These are phyloP conservation scores for Acanthaster planci DNA, from an alignment of 35 echinoderm and acorn worm species.

Conservation along the genomic window DNA sequence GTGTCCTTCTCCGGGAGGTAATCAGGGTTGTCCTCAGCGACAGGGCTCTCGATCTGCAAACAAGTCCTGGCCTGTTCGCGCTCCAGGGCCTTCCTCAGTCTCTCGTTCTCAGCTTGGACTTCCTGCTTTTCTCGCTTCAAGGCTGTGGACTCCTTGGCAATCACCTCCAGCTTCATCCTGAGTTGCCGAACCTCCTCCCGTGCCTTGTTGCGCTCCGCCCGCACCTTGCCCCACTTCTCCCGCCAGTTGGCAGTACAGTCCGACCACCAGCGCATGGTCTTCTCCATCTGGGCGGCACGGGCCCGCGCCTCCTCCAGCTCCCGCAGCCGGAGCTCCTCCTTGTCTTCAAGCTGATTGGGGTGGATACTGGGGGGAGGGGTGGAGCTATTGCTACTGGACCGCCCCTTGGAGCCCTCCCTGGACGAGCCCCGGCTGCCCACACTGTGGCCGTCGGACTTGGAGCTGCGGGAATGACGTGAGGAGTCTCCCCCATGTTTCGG, in stretches of 20 bases:
- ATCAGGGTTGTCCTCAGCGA: conserved; percentile 24
- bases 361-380: conserved; percentile 8
- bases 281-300: conserved; percentile 97
- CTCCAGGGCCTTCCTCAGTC: conserved; percentile 51
- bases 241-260: conserved; percentile 97
- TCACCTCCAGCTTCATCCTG: conserved; percentile 82
- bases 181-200: conserved; percentile 80
- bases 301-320: conserved; percentile 85
- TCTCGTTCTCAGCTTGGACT: conserved; percentile 67
- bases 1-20: conserved; percentile 59
- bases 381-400: not conserved
- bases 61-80: conserved; percentile 21
- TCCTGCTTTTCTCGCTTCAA: conserved; percentile 92
- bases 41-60: conserved; percentile 2
- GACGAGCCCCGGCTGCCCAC: not conserved
- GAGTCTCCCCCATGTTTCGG: not conserved
- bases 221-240: conserved; percentile 96
- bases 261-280: conserved; percentile 98
- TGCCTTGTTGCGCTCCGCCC: conserved; percentile 88
- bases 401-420: not conserved
- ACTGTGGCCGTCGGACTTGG: conserved; percentile 3
- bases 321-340: conserved; percentile 74
- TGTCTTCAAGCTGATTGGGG: conserved; percentile 65
- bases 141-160: conserved; percentile 74
- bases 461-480: not conserved